Evolutionary conservation across 2,797 vertebrate genomes (phyloP), one percentile per base, ranked within the genome.

Genomic region (Spondyliosoma cantharus): DNA sequence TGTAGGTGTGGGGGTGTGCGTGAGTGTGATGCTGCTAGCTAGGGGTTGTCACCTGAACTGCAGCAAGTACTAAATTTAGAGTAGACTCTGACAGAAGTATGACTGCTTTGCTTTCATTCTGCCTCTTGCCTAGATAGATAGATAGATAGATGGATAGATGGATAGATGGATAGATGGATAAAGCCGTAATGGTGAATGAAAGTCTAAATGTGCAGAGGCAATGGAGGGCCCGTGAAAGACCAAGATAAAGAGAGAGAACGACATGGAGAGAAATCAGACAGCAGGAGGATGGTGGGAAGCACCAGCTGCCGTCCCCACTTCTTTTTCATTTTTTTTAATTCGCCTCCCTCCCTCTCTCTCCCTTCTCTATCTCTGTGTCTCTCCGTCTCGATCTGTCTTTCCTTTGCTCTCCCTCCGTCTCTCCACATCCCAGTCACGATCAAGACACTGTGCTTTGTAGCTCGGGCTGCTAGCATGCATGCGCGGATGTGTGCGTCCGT

Each of bases 21-120:
- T 3, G 49, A 22, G 70, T 27, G 3, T 2, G 50, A 25, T 37
- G 63, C 17, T 81, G 68, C 66, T 71, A 71, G 82, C 70, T 82
- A 59, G 29, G 46, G 78, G 68, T 74, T 89, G 83, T 92, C 89
- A 92, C 90, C 91, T 94, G 91, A 84, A 93, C 78, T 92, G 91
- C 89, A 90, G 89, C 61, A 48, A 27, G 69, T 87, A 86, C 88
- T 93, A 90, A 90, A 93, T 90, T 91, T 94, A 92, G 88, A 84
- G 60, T 69, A 9, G 37, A 37, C 37, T 37, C 37, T 24, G 58
- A 82, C 49, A 81, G 48, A 82, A 74, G 70, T 69, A 75, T 37
- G 54, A 87, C 61, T 71, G 62, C 70, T 77, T 87, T 56, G 80
- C 61, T 83, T 75, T 79, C 12, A 16, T 66, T 82, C 63, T 69